A percentile compares a stretch with the other conserved stretches of the same genome.
Conservation (phyloP, 2,797 vertebrate genomes). For the Rhinatrema bivittatum region DNA sequence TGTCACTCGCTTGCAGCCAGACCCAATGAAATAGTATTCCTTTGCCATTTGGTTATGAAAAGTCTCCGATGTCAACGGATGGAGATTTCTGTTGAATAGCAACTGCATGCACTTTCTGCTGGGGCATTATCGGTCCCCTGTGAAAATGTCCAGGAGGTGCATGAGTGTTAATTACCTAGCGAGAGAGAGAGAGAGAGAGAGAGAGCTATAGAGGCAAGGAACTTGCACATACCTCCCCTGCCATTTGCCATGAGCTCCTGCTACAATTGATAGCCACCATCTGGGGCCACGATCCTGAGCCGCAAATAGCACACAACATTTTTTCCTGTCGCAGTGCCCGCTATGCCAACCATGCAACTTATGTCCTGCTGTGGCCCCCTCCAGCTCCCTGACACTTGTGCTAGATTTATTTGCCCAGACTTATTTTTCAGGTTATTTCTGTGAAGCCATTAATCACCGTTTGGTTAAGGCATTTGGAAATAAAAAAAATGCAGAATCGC, state of each 20-base stretch:
- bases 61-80: too few relatives aligned
- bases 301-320: slow-evolving; percentile 65
- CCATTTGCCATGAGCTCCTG: background rate
- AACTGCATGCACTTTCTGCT: too few relatives aligned
- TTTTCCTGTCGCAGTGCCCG: slow-evolving; percentile 46
- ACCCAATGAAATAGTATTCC: too few relatives aligned
- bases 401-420: slow-evolving; percentile 66
- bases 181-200: background rate
- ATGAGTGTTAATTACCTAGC: background rate
- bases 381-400: slow-evolving; percentile 30
- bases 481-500: slow-evolving; percentile 56
- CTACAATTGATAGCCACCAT: slow-evolving; percentile 53
- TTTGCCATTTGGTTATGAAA: too few relatives aligned
- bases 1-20: too few relatives aligned
- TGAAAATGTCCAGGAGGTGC: background rate
- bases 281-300: slow-evolving; percentile 60
- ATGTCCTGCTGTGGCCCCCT: slow-evolving; percentile 44
- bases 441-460: slow-evolving; percentile 65
- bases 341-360: slow-evolving; percentile 60
- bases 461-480: slow-evolving; percentile 42
- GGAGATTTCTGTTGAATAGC: too few relatives aligned
- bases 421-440: slow-evolving; percentile 64
- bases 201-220: background rate
- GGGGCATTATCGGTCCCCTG: rapidly evolving
- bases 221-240: background rate